Base-by-base conservation (phyloP, 1,140 invertebrate species). In the Brachionus rotundiformis region DNA sequence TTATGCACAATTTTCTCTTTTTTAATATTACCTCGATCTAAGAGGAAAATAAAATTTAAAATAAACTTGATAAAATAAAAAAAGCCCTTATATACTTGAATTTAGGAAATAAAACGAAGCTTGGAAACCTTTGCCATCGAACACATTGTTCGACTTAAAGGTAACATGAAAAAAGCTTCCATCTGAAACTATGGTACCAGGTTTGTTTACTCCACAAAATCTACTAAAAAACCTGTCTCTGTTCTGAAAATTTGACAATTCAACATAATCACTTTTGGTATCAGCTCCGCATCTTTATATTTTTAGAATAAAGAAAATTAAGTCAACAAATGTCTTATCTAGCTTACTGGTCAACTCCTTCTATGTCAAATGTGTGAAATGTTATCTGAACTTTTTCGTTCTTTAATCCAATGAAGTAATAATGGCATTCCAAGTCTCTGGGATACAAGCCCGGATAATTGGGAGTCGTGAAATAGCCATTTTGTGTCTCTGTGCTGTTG, bases 401-500 rank as follows among this genome's bases (percentile, higher is more conserved):
- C 29, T 91, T 90, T 84, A 91, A 91, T 13, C 97, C 97, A 84
- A 94, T 91, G 88, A 99, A 95, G 87, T 94, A 92, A 90, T 98
- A 98, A 87, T 91, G 92, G 90, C 96, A 98, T 84, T 90, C 90
- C 83, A 97, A 90, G 88, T 96, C 94, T 88, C 98, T 98, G 81
- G 97, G 96, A 90, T 99, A 99, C 83, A 95, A 93, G 84, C 97
- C 98, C 36, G 98, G 97, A 90, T 99, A 99, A 65, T 97, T 99
- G 79, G 96, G 96, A 68, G 96, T 96, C 83, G 96, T 89, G 84
- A 99, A 93, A 85, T 91, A 91, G 13, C 97, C 97, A 84, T 91
- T 92, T 84, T 92, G 77, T 6, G 91, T 90, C 83, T 92, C 91
- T 81, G 91, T 92, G 87, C 94, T 94, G 59, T 79, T 41, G 41